Percentiles rank a stretch among this genome's conserved stretches.
These are phyloP conservation scores for fruit fly (Drosophila melanogaster) DNA, from an alignment of 1,140 invertebrate species.

Conservation along the genomic window DNA sequence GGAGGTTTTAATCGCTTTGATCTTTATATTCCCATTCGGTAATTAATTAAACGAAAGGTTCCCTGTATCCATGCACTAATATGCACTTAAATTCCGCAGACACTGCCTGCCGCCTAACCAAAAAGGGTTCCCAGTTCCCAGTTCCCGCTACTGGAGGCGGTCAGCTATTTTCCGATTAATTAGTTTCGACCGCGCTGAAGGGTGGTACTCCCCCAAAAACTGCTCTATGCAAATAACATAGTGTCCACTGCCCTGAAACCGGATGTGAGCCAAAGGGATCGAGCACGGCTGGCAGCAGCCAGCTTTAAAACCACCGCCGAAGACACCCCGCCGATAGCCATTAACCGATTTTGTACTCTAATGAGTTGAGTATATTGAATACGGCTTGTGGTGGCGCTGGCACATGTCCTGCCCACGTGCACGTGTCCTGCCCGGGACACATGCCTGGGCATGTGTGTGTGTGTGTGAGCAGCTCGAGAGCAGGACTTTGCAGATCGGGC, in stretches of 20 bases:
- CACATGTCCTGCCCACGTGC: not conserved
- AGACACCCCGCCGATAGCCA: not conserved
- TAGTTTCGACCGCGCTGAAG: conserved; percentile 11
- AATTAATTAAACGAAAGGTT: conserved; percentile 78
- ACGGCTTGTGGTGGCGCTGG: not conserved
- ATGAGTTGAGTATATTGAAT: not conserved
- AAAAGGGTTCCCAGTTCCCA: conserved; percentile 13
- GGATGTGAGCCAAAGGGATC: conserved; percentile 2
- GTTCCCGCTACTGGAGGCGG: not conserved
- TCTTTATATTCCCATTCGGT: conserved; percentile 64
- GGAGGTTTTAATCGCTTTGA: conserved; percentile 68
- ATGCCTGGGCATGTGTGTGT: no score
- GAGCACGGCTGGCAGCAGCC: not conserved
- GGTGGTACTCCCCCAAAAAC: not conserved
- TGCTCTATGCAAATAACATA: not conserved
- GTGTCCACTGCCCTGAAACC: not conserved
- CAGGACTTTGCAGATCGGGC: not conserved
- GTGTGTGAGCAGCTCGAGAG: not conserved
- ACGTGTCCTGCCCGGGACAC: not conserved
- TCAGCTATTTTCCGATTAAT: conserved; percentile 56
- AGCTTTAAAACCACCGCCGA: not conserved
- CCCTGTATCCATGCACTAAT: conserved; percentile 43
- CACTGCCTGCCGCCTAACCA: conserved; percentile 9
- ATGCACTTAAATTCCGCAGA: conserved; percentile 34
- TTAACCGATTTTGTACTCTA: not conserved